Conservation (phyloP, 2,888 invertebrate species). For the Idaea dimidiata region DNA sequence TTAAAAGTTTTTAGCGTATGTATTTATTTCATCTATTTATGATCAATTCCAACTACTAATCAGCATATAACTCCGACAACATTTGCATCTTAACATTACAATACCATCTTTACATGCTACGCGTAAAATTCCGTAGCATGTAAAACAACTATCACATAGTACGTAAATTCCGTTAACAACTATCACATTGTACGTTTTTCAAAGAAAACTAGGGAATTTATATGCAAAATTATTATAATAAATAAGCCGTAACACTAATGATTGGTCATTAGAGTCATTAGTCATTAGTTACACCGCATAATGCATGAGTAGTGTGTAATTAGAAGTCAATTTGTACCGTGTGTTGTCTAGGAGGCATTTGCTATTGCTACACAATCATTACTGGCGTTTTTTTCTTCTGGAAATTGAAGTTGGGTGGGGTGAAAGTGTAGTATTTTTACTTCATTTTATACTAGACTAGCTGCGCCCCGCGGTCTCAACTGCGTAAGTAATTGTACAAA, state of each 20-base stretch:
- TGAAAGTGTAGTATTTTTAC: conserved; percentile 6
- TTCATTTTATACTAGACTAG: no score
- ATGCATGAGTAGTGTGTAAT: conserved; percentile 37
- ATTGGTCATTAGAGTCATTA: conserved; percentile 40
- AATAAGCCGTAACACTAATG: conserved; percentile 40
- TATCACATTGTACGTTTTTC: conserved; percentile 19
- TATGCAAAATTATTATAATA: conserved; percentile 41
- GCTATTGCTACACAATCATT: conserved; percentile 52
- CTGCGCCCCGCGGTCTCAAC: no score
- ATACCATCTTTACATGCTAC: not conserved
- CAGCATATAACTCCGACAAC: not conserved
- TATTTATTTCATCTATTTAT: not conserved
- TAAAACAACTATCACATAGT: no score
- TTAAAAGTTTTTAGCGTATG: no score
- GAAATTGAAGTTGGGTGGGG: conserved; percentile 8
- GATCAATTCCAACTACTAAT: not conserved
- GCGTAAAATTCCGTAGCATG: no score
- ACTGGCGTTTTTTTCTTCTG: conserved; percentile 39
- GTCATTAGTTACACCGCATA: conserved; percentile 32
- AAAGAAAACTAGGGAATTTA: conserved; percentile 18
- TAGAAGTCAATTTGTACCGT: conserved; percentile 53
- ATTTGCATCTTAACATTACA: not conserved
- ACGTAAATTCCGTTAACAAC: not conserved
- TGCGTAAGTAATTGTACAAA: no score
- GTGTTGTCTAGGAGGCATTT: conserved; percentile 48